Conservation (phyloP, 2,797 vertebrate species). For the Natrix natrix region DNA sequence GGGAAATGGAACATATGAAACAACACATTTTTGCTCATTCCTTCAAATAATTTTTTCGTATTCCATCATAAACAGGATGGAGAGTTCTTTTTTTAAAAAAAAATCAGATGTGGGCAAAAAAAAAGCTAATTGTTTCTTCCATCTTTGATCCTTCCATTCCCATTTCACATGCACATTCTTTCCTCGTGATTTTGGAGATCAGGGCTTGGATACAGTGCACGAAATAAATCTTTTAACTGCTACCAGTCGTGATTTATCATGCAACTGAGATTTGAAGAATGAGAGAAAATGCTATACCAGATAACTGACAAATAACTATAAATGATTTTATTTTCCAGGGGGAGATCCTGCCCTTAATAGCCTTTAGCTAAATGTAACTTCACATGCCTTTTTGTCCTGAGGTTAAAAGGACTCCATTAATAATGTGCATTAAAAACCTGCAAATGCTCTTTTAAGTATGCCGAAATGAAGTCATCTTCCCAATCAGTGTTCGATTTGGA, state of each 20-base stretch:
- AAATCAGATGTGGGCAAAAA: background rate
- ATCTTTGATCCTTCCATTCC: background rate
- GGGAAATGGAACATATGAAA: background rate
- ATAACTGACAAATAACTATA: conserved; percentile 30
- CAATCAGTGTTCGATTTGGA: background rate
- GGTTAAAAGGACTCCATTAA: conserved; percentile 10
- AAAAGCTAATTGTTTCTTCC: background rate
- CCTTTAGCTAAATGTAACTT: conserved; percentile 25
- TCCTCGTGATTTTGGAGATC: background rate
- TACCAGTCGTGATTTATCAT: background rate
- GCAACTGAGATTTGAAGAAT: background rate
- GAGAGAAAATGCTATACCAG: background rate
- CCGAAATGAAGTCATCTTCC: background rate
- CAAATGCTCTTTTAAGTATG: background rate
- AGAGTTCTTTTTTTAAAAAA: background rate
- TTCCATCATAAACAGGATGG: background rate
- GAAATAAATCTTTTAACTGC: background rate
- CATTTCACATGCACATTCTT: background rate
- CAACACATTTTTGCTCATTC: background rate
- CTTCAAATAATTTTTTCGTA: background rate
- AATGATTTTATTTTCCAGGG: conserved; percentile 8
- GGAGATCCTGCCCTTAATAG: conserved; percentile 33
- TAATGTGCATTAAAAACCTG: conserved; percentile 19
- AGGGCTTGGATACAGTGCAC: background rate
- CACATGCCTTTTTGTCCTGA: conserved; percentile 6